Conservation (phyloP, 37 sponge, comb jelly and placozoan genomes). For the Mnemiopsis leidyi region DNA sequence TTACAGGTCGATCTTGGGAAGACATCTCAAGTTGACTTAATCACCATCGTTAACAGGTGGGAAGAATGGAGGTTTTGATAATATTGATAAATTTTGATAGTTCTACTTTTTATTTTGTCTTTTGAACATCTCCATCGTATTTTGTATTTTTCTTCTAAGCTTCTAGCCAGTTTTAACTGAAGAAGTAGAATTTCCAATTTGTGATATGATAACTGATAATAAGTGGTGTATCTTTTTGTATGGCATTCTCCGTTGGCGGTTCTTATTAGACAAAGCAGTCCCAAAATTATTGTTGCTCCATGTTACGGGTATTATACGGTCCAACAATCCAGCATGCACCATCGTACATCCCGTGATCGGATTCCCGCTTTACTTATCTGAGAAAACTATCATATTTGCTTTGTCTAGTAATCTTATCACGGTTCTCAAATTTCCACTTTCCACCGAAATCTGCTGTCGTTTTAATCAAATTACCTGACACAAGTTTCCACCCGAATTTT, state of each 20-base stretch:
- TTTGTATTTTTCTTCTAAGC: too few species aligned
- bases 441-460: not conserved
- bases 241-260: too few species aligned
- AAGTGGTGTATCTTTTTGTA: too few species aligned
- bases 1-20: not conserved
- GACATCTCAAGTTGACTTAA: conserved; percentile 3
- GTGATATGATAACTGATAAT: too few species aligned
- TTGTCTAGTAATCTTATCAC: not conserved
- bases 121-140: too few species aligned
- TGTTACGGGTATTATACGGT: not conserved
- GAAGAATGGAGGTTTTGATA: too few species aligned
- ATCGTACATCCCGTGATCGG: not conserved
- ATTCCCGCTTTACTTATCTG: not conserved
- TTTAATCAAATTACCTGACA: not conserved
- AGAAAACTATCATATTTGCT: not conserved
- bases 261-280: too few species aligned
- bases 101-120: too few species aligned
- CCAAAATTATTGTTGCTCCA: too few species aligned
- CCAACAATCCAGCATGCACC: not conserved
- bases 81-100: too few species aligned
- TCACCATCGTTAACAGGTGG: conserved; percentile 54
- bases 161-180: too few species aligned
- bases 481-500: not conserved
- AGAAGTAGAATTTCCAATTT: too few species aligned
- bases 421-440: not conserved